Percentiles rank a stretch among this genome's conserved stretches.
phyloP scores from a whole-genome alignment of 2,888 invertebrate species.

The Temnothorax ravouxi region DNA sequence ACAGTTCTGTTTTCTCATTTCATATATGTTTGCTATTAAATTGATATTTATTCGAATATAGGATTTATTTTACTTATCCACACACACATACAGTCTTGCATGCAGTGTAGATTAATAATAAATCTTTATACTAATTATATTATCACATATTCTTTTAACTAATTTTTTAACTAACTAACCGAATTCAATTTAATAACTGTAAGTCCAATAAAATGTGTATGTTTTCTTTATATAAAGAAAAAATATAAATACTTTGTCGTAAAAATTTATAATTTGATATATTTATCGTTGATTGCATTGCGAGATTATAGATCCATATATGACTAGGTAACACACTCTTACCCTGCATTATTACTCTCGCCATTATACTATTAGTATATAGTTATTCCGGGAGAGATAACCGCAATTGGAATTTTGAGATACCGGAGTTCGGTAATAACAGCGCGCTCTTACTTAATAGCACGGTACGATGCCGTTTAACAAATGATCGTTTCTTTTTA shows the following conservation, averaged over 20 bases:
- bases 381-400: conserved; percentile 29
- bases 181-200: neutral
- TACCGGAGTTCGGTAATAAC: conserved; percentile 42
- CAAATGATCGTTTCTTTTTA: conserved; percentile 55
- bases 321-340: conserved; percentile 13
- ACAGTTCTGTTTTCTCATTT: neutral
- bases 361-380: conserved; percentile 50
- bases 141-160: neutral
- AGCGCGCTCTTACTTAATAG: conserved; percentile 53
- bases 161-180: neutral
- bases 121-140: neutral
- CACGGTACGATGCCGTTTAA: conserved; percentile 47
- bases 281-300: conserved; percentile 12
- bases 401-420: conserved; percentile 39
- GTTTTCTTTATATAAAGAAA: neutral
- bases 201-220: neutral
- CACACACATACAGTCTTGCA: too few species aligned
- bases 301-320: conserved; percentile 2
- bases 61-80: neutral
- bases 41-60: neutral
- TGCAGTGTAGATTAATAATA: neutral
- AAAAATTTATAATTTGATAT: conserved; percentile 30
- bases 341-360: conserved; percentile 39
- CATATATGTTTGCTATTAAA: neutral
- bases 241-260: neutral